Evolutionary conservation across 2,113 vertebrate genomes (phyloP), one percentile per base, ranked within the genome.

Genomic region (Oplegnathus fasciatus): DNA sequence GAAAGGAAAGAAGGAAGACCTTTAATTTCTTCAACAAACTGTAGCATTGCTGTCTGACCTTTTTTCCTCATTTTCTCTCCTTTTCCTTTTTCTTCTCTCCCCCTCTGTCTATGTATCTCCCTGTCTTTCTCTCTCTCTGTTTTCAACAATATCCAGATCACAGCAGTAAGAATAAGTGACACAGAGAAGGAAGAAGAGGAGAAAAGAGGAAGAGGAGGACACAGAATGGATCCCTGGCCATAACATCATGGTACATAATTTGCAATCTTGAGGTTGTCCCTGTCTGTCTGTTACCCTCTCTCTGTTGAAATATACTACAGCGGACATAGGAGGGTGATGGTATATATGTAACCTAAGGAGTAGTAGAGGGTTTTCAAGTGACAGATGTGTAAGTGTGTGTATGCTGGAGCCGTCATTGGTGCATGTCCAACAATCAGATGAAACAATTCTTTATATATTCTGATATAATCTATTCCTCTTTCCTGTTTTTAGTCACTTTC

Each of bases 241-340:
- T 69, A 76, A 48, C 66, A 58, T 73, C 10, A 83, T 52, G 79
- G 76, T 82, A 80, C 54, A 81, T 52, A 1, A 82, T 76, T 80
- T 79, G 9, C 40, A 55, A 24, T 83, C 65, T 69, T 77, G 8
- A 81, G 40, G n/a, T 50, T 58, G 6, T 3, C 34, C 15, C 20
- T 24, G 8, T 72, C 44, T 65, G 32, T 46, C 22, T 46, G 6
- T 62, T 26, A 64, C 14, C 1, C 42, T 67, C 9, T 34, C n/a
- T 78, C 32, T 52, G 42, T 72, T 67, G 10, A 72, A 57, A 60
- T n/a, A 60, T 18, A 28, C 32, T 20, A 52, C n/a, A 52, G 32
- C 14, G 37, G 42, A 40, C 46, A 64, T 54, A 11, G 37, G 34
- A 34, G 32, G 34, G 9, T 26, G n/a, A 74, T 46, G 37, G 7